phyloP scores from a whole-genome alignment of 2,113 vertebrate genomes.

The Pavo muticus region DNA sequence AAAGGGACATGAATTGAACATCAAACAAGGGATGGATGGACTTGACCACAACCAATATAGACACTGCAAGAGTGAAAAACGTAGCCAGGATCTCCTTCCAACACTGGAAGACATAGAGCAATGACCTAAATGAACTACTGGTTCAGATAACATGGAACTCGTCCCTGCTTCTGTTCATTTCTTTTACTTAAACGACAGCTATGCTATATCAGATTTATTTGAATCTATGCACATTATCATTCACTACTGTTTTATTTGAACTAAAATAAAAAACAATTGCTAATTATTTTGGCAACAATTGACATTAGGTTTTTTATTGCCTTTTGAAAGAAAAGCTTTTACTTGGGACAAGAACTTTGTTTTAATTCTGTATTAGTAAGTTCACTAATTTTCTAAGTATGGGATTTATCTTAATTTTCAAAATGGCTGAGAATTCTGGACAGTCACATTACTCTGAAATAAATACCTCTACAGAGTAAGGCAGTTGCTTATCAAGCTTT shows the following conservation, averaged over 20 bases:
- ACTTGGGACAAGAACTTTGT: not conserved
- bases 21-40: not conserved
- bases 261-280: not conserved
- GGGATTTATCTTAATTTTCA: not conserved
- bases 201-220: not conserved
- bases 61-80: not conserved
- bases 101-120: not conserved
- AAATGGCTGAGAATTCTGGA: not conserved
- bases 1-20: not conserved
- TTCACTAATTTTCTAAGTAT: not conserved
- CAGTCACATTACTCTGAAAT: not conserved
- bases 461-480: not conserved
- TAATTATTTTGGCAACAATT: not conserved
- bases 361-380: not conserved
- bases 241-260: not conserved
- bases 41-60: not conserved
- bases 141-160: not conserved
- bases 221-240: not conserved
- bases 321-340: conserved; percentile 12
- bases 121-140: not conserved
- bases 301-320: not conserved
- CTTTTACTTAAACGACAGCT: not conserved
- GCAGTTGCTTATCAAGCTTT: not conserved
- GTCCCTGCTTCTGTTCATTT: not conserved
- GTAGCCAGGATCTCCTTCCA: not conserved